Evolutionary conservation across 2,797 vertebrate genomes (phyloP), one percentile per base, ranked within the genome.

Genomic region (Crocodylus rhombifer): DNA sequence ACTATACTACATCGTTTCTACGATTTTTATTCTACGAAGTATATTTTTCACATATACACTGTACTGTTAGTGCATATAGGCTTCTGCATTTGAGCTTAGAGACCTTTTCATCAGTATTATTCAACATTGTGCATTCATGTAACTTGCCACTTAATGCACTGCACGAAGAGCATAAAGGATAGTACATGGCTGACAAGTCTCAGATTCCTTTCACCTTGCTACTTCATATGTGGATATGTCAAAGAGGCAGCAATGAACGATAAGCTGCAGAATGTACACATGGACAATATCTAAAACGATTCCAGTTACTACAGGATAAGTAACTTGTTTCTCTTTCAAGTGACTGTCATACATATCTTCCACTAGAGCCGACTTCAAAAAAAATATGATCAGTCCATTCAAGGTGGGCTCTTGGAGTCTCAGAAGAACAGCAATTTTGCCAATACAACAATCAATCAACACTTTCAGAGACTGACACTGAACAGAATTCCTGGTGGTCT

Each of bases 221-320:
- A 33, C 12, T 93, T 55, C 15, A 84, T n/a, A 58, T 80, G 84
- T 21, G n/a, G 85, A 82, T 18, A 84, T 84, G 90, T 89, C 92
- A 89, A 92, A 86, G 67, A 55, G 17, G 91, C 73, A 15, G 87
- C 42, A 42, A 42, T 42, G 42, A 42, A 42, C 4, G 4, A 81
- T 57, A 36, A 91, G 21, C 30, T 84, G 42, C 1, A 77, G 75
- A 14, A 87, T 75, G 58, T 14, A 84, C 1, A 7, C 87, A 76
- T 23, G 79, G 2, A 87, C 3, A 42, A 42, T 42, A 42, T 42
- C 42, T 42, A 42, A 42, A 84, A 65, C 75, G 76, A 76, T 4
- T 73, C 76, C 30, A 79, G 33, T 62, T 81, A 78, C 75, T 79
- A 1, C n/a, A 94, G 73, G 16, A 80, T 42, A 7, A 84, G 36